Percentiles rank a stretch among this genome's conserved stretches.
Conservation (phyloP, 2,888 invertebrate genomes). For the Pasiphila rectangulata region DNA sequence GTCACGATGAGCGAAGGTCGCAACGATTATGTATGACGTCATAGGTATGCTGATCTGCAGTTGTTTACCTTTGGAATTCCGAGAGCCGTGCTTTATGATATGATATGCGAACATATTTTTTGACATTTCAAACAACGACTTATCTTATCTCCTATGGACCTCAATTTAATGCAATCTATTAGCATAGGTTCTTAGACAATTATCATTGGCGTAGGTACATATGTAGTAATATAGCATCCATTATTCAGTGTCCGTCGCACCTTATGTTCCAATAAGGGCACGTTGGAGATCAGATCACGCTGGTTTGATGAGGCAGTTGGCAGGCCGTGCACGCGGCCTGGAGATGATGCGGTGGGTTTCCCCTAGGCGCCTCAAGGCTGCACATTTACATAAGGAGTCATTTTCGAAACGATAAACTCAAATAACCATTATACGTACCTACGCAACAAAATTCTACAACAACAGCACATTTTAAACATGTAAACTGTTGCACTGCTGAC, state of each 20-base stretch:
- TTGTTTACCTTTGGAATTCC: conserved; percentile 6
- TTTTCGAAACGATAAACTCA: background rate
- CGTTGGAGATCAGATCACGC: conserved; percentile 11
- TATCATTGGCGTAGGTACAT: no score
- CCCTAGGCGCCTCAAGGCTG: conserved; percentile 14
- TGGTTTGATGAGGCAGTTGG: conserved; percentile 11
- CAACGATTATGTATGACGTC: conserved; percentile 11
- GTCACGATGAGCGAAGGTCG: conserved; percentile 12
- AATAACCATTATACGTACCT: no score
- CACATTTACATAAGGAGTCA: conserved; percentile 6
- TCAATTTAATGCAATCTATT: background rate
- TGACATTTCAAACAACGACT: background rate
- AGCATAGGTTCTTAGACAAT: no score
- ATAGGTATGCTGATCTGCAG: background rate
- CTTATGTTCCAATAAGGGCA: conserved; percentile 6
- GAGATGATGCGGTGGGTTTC: conserved; percentile 7
- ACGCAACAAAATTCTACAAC: no score
- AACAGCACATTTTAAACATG: no score
- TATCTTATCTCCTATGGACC: no score
- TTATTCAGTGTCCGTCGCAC: conserved; percentile 2
- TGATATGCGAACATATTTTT: background rate
- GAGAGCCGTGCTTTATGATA: no score
- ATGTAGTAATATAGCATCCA: no score
- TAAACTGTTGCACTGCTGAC: no score
- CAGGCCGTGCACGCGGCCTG: conserved; percentile 10